Evolutionary conservation across 2,888 invertebrate species (phyloP).

Genomic region (Melipona beecheii): DNA sequence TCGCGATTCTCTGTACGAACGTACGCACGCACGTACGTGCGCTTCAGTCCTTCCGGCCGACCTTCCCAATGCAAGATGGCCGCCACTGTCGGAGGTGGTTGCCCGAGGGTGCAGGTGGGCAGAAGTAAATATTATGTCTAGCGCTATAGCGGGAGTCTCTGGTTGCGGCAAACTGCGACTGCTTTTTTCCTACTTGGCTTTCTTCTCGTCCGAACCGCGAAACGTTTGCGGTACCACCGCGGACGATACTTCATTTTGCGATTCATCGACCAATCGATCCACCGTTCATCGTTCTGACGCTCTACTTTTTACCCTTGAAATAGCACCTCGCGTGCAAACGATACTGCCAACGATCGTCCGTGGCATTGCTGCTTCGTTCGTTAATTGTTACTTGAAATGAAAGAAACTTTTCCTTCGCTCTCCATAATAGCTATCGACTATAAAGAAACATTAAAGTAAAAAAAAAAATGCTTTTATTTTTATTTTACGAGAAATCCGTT

Average conservation of each 20-base stretch:
- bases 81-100: slow-evolving; percentile 40
- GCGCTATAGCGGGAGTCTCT: slow-evolving; percentile 64
- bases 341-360: neutral
- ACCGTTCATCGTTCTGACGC: neutral
- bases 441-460: no score
- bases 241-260: slow-evolving; percentile 1
- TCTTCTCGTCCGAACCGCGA: slow-evolving; percentile 30
- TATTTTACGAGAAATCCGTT: no score
- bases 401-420: no score
- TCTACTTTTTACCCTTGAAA: neutral
- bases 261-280: slow-evolving; percentile 7
- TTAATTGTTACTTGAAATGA: neutral
- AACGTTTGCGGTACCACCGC: neutral
- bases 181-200: slow-evolving; percentile 59
- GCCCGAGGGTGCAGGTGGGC: slow-evolving; percentile 55
- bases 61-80: slow-evolving; percentile 66
- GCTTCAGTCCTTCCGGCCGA: slow-evolving; percentile 67
- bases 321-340: neutral
- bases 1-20: neutral
- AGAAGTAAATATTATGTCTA: slow-evolving; percentile 76
- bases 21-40: slow-evolving; percentile 24
- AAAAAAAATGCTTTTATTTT: no score
- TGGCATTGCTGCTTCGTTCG: neutral
- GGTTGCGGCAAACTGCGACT: slow-evolving; percentile 66
- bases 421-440: no score